Evolutionary conservation across 64 coral and sea anemone genomes (phyloP), one percentile per base, ranked within the genome.

Genomic region (Porites australiensis): DNA sequence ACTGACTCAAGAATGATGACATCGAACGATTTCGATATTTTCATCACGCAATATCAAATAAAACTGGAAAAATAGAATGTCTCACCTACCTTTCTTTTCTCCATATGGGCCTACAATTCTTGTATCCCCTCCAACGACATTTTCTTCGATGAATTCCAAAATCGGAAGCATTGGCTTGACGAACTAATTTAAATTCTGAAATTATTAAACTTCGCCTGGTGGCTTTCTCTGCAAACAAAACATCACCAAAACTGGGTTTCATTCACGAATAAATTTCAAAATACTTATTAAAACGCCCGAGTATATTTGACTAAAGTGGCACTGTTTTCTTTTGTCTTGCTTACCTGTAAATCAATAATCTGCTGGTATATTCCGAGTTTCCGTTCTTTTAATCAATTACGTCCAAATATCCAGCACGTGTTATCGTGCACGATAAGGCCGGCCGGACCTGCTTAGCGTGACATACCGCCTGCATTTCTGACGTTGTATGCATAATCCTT

Each of bases 81-180:
- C 2, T 62, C 27, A 23, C 9, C 44, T 62, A 81, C 78, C 78
- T 81, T 62, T 81, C 58, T 63, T 81, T 81, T 37, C 78, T 62
- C 78, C 78, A 62, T 81, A 81, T 44, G 78, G 78, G 13, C 78
- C 78, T 44, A 58, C 13, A 61, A 81, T 62, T 63, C 78, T 44
- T 45, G 78, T 63, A 44, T 81, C 27, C 13, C 78, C 78, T 46
- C 78, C 78, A 81, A 81, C 27, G 0, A 81, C 58, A 63, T 81
- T 81, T 44, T 81, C 78, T 44, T 81, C 78, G 14, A 81, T 81
- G 1, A 58, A 81, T 44, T 81, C 78, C 54, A 81, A 81, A 44
- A 81, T 81, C 55, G 78, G 78, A 44, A 81, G 37, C 78, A 81
- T 81, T 60, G 37, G 43, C 44, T 74, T 74, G 2, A 4, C 62